These are phyloP conservation scores for Babylonia areolata DNA, from an alignment of 1,140 invertebrate genomes.

Conservation along the genomic window DNA sequence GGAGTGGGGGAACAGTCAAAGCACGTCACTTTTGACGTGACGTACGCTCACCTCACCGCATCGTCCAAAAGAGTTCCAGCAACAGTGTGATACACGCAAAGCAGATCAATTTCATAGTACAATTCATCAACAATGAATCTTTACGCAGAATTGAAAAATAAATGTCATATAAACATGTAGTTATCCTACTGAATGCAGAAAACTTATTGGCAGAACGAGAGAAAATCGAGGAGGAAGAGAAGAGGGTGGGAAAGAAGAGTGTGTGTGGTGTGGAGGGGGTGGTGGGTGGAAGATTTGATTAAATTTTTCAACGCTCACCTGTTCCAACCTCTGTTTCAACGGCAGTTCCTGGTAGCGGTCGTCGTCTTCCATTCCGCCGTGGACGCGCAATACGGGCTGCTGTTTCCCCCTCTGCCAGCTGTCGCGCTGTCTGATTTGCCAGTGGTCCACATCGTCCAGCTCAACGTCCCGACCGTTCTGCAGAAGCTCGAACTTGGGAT, in stretches of 20 bases:
- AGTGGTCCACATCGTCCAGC: neutral
- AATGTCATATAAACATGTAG: no score
- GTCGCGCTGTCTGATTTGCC: neutral
- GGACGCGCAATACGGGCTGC: neutral
- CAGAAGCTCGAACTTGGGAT: neutral
- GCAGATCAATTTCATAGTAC: no score
- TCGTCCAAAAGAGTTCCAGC: no score
- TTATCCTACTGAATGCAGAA: no score
- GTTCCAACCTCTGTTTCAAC: neutral
- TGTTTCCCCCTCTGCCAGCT: neutral
- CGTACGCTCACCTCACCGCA: no score
- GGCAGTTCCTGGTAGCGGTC: neutral
- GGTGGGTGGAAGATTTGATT: neutral
- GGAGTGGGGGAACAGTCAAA: no score
- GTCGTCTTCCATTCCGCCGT: neutral
- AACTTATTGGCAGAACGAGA: no score
- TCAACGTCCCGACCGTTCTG: constrained; percentile 1
- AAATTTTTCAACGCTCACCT: neutral
- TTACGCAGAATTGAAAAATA: no score
- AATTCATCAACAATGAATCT: no score
- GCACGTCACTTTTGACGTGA: no score
- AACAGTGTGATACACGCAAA: no score
- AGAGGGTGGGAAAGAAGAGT: neutral
- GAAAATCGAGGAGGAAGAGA: neutral
- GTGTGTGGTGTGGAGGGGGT: neutral